Percentiles rank a stretch among this genome's conserved stretches.
Conservation (phyloP, 2,888 invertebrate species). For the Lithodes maja region DNA sequence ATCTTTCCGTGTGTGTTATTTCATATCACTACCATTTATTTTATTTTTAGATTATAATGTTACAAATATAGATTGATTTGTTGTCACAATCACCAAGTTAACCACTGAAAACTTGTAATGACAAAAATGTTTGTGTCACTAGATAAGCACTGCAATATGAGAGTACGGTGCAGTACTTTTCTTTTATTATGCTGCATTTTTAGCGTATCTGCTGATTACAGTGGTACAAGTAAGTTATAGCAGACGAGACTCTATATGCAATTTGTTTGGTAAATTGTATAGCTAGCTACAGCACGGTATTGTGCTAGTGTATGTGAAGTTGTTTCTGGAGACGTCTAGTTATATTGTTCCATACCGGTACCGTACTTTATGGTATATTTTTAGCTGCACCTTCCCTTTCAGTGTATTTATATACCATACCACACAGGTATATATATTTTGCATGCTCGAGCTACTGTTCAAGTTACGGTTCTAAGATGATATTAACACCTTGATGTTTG, state of each 20-base stretch:
- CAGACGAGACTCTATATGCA: not conserved
- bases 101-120: not conserved
- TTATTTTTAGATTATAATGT: not conserved
- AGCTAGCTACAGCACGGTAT: too few relatives aligned
- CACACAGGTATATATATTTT: too few relatives aligned
- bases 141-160: constrained; percentile 4
- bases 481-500: too few relatives aligned
- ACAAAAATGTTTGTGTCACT: not conserved
- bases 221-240: not conserved
- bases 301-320: too few relatives aligned
- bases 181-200: not conserved
- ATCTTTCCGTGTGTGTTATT: constrained; percentile 49
- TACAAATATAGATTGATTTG: not conserved
- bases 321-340: too few relatives aligned
- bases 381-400: too few relatives aligned
- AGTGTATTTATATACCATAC: too few relatives aligned
- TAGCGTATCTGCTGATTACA: not conserved
- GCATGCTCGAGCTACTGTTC: too few relatives aligned
- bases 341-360: too few relatives aligned
- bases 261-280: not conserved
- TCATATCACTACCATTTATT: constrained; percentile 8
- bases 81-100: not conserved
- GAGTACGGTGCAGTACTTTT: not conserved
- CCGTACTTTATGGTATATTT: too few relatives aligned
- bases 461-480: too few relatives aligned